These are phyloP conservation scores for Physocephala rufipes DNA, from an alignment of 2,888 invertebrate genomes.

Conservation along the genomic window DNA sequence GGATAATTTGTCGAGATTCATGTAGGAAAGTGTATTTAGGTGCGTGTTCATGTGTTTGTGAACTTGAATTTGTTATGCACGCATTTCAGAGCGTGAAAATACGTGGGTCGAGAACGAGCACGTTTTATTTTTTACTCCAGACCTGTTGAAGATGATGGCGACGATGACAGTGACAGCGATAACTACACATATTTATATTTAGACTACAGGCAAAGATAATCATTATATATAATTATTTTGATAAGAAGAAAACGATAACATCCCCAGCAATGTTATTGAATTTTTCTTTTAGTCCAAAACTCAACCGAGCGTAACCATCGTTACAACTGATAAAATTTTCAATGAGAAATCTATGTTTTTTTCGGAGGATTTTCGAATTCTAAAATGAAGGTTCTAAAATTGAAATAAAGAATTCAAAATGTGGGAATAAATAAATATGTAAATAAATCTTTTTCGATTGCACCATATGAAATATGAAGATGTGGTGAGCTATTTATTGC, in stretches of 20 bases:
- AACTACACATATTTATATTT: background rate
- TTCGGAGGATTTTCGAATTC: too few species aligned
- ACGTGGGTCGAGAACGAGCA: slow-evolving; percentile 54
- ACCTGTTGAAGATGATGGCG: slow-evolving; percentile 50
- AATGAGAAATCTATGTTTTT: too few species aligned
- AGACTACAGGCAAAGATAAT: background rate
- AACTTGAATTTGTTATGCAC: slow-evolving; percentile 53
- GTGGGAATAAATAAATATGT: background rate
- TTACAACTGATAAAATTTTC: background rate
- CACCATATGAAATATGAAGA: too few species aligned
- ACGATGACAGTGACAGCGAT: background rate
- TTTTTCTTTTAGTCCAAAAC: background rate
- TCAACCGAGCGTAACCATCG: background rate
- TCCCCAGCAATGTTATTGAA: background rate
- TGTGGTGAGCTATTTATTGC: too few species aligned
- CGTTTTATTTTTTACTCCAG: slow-evolving; percentile 61
- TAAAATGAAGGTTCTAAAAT: background rate
- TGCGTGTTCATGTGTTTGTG: background rate
- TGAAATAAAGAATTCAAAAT: background rate
- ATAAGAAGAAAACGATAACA: background rate
- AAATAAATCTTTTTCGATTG: too few species aligned
- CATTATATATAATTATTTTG: background rate
- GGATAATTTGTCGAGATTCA: background rate
- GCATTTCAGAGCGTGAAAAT: slow-evolving; percentile 54
- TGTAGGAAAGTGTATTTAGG: too few species aligned